Percentiles rank a stretch among this genome's conserved stretches.
Evolutionary conservation across 1,140 invertebrate genomes (phyloP).

Genomic region (Procambarus clarkii): DNA sequence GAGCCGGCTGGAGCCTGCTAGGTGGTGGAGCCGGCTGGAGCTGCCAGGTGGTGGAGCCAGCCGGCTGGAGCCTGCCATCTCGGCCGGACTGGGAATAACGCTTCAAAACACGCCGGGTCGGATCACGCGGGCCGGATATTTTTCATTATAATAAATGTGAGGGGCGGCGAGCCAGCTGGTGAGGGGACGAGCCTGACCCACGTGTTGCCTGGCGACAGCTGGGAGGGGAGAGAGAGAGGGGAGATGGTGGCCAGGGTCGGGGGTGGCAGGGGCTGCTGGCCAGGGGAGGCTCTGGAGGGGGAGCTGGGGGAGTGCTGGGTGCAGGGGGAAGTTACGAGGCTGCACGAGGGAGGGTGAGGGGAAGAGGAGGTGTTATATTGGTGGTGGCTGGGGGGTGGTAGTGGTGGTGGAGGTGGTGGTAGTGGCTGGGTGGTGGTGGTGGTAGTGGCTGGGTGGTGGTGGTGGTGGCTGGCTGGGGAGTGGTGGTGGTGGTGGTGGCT

Average conservation of each 20-base stretch:
- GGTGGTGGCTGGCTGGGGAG: no score
- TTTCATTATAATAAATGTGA: slow-evolving; percentile 50
- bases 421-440: no score
- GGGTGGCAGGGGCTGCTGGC: no score
- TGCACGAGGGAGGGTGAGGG: background rate
- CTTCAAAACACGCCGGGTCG: background rate
- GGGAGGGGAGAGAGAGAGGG: slow-evolving; percentile 5
- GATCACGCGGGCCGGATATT: slow-evolving; percentile 23
- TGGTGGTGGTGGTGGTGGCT: no score
- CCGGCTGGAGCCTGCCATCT: no score
- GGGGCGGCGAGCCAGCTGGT: slow-evolving; percentile 14
- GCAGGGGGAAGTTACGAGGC: background rate
- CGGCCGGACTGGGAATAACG: no score
- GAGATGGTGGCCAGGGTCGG: background rate
- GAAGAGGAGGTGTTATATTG: background rate
- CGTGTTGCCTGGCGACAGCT: slow-evolving; percentile 56
- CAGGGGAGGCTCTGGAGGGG: background rate
- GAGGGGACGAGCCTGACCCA: slow-evolving; percentile 30
- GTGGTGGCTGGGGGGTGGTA: no score
- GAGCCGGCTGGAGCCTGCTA: no score
- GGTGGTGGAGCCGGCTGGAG: no score
- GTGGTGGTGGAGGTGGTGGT: no score
- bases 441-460: no score
- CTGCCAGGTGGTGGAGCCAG: no score
- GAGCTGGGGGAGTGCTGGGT: background rate